Conservation (phyloP, 2,113 vertebrate genomes). For the Heterotilapia buettikoferi region DNA sequence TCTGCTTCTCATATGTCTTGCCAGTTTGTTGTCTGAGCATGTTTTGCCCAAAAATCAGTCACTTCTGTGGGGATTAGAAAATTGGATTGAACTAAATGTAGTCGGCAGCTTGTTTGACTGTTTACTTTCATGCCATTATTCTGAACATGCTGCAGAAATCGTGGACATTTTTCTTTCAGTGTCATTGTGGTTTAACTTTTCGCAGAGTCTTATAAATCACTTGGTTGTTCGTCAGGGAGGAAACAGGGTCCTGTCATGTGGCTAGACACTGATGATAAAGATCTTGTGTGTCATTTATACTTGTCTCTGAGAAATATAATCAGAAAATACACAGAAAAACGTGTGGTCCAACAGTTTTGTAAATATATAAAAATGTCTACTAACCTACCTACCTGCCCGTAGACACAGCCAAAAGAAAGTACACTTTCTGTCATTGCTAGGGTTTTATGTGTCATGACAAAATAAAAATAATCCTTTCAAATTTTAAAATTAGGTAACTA, state of each 20-base stretch:
- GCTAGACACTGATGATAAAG: constrained; percentile 1
- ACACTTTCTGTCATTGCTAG: not conserved
- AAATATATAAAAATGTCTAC: not conserved
- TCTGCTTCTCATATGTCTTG: constrained; percentile 38
- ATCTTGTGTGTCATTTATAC: constrained; percentile 3
- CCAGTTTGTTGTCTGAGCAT: constrained; percentile 49
- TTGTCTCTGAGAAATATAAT: not conserved
- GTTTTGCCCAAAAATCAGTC: constrained; percentile 49
- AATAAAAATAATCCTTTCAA: not conserved
- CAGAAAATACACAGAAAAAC: not conserved
- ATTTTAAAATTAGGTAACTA: not conserved
- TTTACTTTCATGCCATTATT: not conserved
- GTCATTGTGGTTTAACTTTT: constrained; percentile 13
- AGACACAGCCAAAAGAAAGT: not conserved
- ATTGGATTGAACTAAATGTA: not conserved
- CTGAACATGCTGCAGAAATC: not conserved
- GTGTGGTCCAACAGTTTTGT: not conserved
- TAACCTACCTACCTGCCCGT: not conserved
- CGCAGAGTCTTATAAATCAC: constrained; percentile 9
- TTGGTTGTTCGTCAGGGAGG: not conserved
- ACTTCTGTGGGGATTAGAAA: constrained; percentile 17
- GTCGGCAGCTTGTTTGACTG: not conserved
- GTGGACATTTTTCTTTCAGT: not conserved
- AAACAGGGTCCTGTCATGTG: not conserved
- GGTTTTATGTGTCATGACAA: not conserved